Conservation (phyloP, 2,113 vertebrate species). For the Todiramphus chloris region DNA sequence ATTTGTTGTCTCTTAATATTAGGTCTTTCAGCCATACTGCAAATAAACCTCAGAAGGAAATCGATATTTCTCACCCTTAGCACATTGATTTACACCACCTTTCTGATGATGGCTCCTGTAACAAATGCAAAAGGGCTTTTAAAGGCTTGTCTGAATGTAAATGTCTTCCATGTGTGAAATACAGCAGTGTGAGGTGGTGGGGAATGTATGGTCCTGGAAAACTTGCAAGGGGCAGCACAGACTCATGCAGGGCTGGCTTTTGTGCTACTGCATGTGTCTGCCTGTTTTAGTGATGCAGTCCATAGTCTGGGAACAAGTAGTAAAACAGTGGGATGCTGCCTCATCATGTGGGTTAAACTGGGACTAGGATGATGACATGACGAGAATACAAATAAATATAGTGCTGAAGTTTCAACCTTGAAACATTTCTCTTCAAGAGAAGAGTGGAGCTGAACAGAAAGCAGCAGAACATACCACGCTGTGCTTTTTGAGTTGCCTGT, state of each 20-base stretch:
- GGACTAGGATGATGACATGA: neutral
- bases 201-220: neutral
- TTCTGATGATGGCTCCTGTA: neutral
- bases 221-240: neutral
- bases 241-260: neutral
- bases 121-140: slow-evolving; percentile 4
- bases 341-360: neutral
- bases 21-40: neutral
- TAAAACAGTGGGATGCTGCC: neutral
- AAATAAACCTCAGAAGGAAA: slow-evolving; percentile 30
- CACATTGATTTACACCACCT: slow-evolving; percentile 21
- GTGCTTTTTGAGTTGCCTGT: neutral
- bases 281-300: neutral
- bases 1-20: slow-evolving; percentile 9
- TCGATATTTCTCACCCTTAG: slow-evolving; percentile 24
- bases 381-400: neutral
- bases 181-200: neutral
- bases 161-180: neutral
- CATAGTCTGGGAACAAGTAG: neutral
- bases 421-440: neutral
- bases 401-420: neutral
- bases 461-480: neutral
- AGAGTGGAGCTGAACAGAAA: neutral
- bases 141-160: neutral
- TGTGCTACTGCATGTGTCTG: neutral